phyloP scores from a whole-genome alignment of 2,888 invertebrate species.

The Sinohyriopsis cumingii region DNA sequence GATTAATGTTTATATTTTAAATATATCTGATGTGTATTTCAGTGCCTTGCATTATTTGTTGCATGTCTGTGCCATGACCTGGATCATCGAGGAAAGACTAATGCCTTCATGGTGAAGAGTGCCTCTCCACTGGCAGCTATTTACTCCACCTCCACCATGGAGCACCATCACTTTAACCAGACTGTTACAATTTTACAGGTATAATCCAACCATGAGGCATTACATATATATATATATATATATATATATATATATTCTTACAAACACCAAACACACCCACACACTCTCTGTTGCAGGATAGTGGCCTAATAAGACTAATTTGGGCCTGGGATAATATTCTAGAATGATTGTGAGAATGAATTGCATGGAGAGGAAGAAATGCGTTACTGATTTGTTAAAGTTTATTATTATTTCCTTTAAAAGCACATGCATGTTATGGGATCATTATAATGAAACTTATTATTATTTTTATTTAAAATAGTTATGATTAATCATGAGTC shows the following conservation, averaged over 20 bases:
- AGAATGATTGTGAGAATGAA: too few relatives aligned
- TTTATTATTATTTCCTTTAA: too few relatives aligned
- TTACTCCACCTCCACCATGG: constrained; percentile 89
- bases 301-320: neutral
- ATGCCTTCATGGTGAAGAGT: constrained; percentile 88
- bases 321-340: neutral
- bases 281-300: neutral
- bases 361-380: too few relatives aligned
- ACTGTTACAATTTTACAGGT: constrained; percentile 86
- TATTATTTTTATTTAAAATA: too few relatives aligned
- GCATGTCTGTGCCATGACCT: constrained; percentile 89
- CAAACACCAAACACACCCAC: too few relatives aligned
- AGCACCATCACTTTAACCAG: constrained; percentile 91
- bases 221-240: too few relatives aligned
- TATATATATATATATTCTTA: too few relatives aligned
- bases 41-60: constrained; percentile 85
- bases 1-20: too few relatives aligned
- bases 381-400: too few relatives aligned
- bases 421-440: too few relatives aligned
- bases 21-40: constrained; percentile 36
- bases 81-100: constrained; percentile 90
- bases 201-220: neutral
- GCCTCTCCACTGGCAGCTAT: constrained; percentile 87
- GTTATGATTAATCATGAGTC: too few relatives aligned
- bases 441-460: too few relatives aligned